phyloP scores from a whole-genome alignment of 1,140 invertebrate species.

The Drosophila lacteicornis region DNA sequence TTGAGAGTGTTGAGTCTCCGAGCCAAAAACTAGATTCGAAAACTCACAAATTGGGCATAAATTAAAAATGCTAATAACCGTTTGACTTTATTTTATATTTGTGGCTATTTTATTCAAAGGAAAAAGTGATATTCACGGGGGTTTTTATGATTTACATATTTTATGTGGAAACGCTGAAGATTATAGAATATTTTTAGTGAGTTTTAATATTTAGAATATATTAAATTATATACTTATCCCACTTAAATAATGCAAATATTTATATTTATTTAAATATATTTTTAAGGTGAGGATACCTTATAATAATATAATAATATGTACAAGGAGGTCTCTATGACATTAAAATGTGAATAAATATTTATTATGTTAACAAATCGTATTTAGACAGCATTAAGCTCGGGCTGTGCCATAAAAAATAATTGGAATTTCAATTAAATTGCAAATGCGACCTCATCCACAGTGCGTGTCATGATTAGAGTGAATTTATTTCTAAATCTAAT shows the following conservation, averaged over 20 bases:
- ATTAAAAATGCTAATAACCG: conserved; percentile 20
- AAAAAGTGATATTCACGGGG: neutral
- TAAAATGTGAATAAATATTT: neutral
- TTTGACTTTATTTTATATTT: conserved; percentile 5
- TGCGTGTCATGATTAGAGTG: conserved; percentile 31
- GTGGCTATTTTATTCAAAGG: neutral
- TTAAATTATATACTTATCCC: too few species aligned
- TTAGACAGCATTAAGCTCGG: neutral
- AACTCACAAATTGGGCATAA: conserved; percentile 23
- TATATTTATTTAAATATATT: neutral
- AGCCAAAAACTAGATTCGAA: conserved; percentile 35
- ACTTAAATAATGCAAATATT: too few species aligned
- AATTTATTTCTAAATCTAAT: conserved; percentile 7
- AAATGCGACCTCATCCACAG: conserved; percentile 31
- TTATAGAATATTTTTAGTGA: neutral
- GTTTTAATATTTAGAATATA: neutral
- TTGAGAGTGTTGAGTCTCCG: neutral
- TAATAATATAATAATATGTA: too few species aligned
- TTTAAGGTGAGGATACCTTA: too few species aligned
- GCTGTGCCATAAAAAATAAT: neutral
- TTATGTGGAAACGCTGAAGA: neutral
- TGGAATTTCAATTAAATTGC: conserved; percentile 32
- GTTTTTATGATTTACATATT: neutral
- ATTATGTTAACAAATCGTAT: neutral
- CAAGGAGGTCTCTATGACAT: neutral